These are phyloP conservation scores for Venustaconcha ellipsiformis DNA, from an alignment of 1,140 invertebrate species.

Conservation along the genomic window DNA sequence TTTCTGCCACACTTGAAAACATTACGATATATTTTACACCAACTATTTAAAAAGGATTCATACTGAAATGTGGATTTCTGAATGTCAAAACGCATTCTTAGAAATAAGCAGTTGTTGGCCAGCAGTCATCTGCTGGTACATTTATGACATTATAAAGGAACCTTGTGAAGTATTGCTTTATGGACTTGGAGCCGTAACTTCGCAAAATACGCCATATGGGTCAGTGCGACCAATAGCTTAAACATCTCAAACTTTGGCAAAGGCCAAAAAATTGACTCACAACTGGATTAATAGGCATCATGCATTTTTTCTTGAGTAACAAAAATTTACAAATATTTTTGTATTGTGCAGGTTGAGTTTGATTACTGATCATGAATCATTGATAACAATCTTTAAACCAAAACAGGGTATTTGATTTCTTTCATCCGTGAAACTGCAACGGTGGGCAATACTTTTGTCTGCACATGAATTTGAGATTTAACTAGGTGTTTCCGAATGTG, in stretches of 20 bases:
- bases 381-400: constrained; percentile 62
- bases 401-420: constrained; percentile 57
- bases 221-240: constrained; percentile 13
- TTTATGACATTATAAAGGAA: constrained; percentile 1
- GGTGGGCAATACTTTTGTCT: constrained; percentile 39
- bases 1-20: constrained; percentile 29
- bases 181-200: constrained; percentile 38
- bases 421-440: constrained; percentile 48
- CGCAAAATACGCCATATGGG: constrained; percentile 27
- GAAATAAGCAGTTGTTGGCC: constrained; percentile 1
- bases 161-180: constrained; percentile 23
- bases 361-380: constrained; percentile 62
- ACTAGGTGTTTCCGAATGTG: neutral
- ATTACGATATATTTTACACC: constrained; percentile 16
- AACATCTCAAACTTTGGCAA: constrained; percentile 4
- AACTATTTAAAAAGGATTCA: constrained; percentile 10
- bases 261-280: constrained; percentile 62
- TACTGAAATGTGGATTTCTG: neutral
- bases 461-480: constrained; percentile 46
- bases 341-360: constrained; percentile 56
- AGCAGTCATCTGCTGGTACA: neutral
- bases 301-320: constrained; percentile 62
- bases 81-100: constrained; percentile 5
- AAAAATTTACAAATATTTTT: constrained; percentile 69
- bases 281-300: constrained; percentile 70